Evolutionary conservation across 2,888 invertebrate genomes (phyloP), one percentile per base, ranked within the genome.

Genomic region (Volucella bombylans): DNA sequence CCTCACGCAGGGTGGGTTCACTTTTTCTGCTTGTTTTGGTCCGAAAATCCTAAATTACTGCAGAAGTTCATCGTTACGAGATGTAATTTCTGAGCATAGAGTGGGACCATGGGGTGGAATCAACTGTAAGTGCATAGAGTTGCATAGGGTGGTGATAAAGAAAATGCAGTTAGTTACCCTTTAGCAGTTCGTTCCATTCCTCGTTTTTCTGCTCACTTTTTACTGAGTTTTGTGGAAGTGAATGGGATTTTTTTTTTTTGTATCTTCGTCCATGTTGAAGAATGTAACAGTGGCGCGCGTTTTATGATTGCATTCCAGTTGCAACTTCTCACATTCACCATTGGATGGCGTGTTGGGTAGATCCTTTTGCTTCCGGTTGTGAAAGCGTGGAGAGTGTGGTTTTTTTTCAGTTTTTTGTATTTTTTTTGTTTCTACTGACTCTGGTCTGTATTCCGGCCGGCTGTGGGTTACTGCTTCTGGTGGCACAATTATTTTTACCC

Each of bases 301-400:
- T 79, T 82, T 82, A 82, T 82, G 82, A 82, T 79, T 82, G 82
- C 78, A 82, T 82, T 82, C 79, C 72, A 68, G 62, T 82, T 78
- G 79, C 72, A 79, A 79, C 79, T 79, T 78, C 52, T 73, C 67
- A 69, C 68, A 81, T 71, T 78, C 71, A 55, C 12, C 68, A 76
- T 68, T 68, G 59, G 50, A 31, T 31, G 31, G 31, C 6, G 31
- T 43, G 57, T 12, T 41, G 74, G 50, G 57, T 31, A 67, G 50
- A 76, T 76, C 74, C 67, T 64, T 65, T 38, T 4, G 55, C 57
- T 47, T 74, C 49, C 74, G 57, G 67, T 68, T 76, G 57, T 61
- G 65, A 55, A 31, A 31, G 55, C 4, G 52, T 18, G 15, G 15
- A 31, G 49, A 52, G 64, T 50, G 52, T 69, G 39, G 54, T 62